Conservation (phyloP, 2,113 vertebrate species). For the Otus sunia region DNA sequence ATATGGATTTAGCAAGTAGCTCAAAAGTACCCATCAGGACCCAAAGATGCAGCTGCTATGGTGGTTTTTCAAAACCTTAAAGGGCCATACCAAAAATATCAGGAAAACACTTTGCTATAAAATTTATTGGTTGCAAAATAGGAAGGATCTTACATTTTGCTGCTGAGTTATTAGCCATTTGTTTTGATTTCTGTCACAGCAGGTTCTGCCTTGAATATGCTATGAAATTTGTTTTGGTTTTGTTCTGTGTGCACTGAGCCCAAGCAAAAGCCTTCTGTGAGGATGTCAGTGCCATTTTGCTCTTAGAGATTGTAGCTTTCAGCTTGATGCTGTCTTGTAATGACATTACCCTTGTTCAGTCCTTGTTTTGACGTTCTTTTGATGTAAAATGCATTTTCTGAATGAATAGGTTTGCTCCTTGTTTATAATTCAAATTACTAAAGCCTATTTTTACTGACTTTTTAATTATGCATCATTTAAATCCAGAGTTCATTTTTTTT, state of each 20-base stretch:
- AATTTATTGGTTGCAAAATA: not conserved
- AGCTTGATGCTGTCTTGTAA: not conserved
- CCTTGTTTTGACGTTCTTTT: slow-evolving; percentile 30
- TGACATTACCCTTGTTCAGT: not conserved
- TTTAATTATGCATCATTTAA: slow-evolving; percentile 5
- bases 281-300: slow-evolving; percentile 30
- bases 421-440: slow-evolving; percentile 23
- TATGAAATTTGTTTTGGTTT: not conserved
- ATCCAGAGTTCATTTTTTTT: slow-evolving; percentile 22
- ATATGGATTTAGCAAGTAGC: slow-evolving; percentile 58
- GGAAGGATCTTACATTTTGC: not conserved
- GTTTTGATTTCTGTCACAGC: slow-evolving; percentile 20
- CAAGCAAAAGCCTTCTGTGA: not conserved
- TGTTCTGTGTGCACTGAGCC: not conserved
- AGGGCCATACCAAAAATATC: not conserved
- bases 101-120: not conserved
- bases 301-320: slow-evolving; percentile 26
- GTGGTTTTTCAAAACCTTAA: slow-evolving; percentile 29
- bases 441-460: not conserved
- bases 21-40: slow-evolving; percentile 44
- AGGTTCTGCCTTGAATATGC: not conserved
- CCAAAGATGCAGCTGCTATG: not conserved
- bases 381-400: slow-evolving; percentile 4
- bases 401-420: not conserved
- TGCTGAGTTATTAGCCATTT: not conserved